Evolutionary conservation across 2,113 vertebrate genomes (phyloP).

Genomic region (Dipodomys ordii): DNA sequence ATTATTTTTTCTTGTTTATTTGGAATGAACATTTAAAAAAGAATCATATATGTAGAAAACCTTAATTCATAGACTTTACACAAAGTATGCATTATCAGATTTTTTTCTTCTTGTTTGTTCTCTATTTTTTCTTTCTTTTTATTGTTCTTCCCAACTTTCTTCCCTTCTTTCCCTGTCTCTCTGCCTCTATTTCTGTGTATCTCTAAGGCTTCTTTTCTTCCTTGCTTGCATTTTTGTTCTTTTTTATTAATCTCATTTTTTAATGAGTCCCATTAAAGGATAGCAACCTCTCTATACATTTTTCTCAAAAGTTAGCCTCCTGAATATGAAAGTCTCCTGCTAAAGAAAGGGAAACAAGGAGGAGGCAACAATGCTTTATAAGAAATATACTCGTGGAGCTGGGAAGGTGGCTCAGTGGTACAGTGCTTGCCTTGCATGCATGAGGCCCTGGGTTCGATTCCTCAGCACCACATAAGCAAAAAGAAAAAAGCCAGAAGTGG

Average conservation of each 20-base stretch:
- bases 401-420: too few species aligned
- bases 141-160: background rate
- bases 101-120: background rate
- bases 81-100: background rate
- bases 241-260: background rate
- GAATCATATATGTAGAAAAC: background rate
- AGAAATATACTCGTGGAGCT: too few species aligned
- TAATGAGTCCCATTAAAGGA: background rate
- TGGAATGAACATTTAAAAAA: background rate
- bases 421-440: too few species aligned
- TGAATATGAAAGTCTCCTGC: background rate
- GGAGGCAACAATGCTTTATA: too few species aligned
- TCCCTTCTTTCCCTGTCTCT: background rate
- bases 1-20: constrained; percentile 4
- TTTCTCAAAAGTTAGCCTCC: background rate
- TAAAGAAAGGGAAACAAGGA: too few species aligned
- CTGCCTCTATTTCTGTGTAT: too few species aligned
- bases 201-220: too few species aligned
- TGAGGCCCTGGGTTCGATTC: too few species aligned
- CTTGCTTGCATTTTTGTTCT: background rate
- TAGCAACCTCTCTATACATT: background rate
- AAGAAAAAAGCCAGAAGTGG: too few species aligned
- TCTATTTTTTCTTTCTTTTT: background rate
- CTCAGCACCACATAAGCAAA: too few species aligned
- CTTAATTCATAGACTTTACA: background rate